Evolutionary conservation across 2,888 invertebrate species (phyloP).

Genomic region (Schizaphis graminum): DNA sequence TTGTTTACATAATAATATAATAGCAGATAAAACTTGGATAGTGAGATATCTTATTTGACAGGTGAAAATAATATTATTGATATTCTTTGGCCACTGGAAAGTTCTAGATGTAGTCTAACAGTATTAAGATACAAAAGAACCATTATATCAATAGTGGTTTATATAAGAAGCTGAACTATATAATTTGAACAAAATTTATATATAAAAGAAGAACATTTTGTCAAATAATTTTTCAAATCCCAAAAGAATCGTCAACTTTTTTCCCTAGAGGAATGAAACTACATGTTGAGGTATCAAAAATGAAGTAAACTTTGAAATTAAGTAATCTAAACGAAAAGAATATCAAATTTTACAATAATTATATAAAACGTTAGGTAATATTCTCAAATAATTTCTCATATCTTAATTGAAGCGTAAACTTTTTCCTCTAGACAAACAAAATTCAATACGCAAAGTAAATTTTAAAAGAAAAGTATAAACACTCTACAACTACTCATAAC

Average conservation of each 20-base stretch:
- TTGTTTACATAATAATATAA: not conserved
- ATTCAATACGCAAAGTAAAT: not conserved
- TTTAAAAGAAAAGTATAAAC: not conserved
- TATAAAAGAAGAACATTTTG: not conserved
- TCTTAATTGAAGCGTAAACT: not conserved
- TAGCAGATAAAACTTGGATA: not conserved
- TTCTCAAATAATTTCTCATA: not conserved
- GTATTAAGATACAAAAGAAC: not conserved
- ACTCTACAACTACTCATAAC: not conserved
- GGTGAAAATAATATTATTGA: not conserved
- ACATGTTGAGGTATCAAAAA: not conserved
- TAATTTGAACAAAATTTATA: not conserved
- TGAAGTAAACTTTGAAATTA: not conserved
- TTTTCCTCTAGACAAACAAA: not conserved
- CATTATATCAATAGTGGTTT: not conserved
- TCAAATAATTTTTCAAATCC: not conserved
- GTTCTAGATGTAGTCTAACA: not conserved
- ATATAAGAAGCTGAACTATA: not conserved
- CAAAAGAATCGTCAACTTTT: not conserved
- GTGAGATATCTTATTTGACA: not conserved
- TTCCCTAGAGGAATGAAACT: not conserved
- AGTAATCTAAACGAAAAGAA: not conserved
- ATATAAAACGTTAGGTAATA: not conserved
- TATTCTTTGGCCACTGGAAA: not conserved
- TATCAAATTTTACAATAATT: not conserved